phyloP scores from a whole-genome alignment of 2,888 invertebrate species.

The Lochmaea capreae region DNA sequence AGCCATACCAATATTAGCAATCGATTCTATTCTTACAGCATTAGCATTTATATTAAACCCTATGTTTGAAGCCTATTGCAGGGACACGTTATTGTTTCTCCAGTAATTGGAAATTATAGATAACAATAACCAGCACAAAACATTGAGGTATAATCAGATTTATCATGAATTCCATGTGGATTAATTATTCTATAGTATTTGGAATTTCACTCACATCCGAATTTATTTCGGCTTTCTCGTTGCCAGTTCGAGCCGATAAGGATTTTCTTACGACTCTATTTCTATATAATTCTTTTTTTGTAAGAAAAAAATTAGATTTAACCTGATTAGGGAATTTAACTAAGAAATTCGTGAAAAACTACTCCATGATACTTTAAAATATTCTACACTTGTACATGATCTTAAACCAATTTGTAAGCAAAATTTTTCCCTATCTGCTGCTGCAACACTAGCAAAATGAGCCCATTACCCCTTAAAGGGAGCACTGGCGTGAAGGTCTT shows the following conservation, averaged over 20 bases:
- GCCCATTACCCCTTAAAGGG: too few species aligned
- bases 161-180: conserved; percentile 31
- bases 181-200: conserved; percentile 36
- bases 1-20: conserved; percentile 30
- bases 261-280: neutral
- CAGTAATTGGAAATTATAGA: conserved; percentile 44
- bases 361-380: too few species aligned
- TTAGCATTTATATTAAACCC: conserved; percentile 41
- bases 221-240: neutral
- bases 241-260: neutral
- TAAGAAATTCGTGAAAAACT: too few species aligned
- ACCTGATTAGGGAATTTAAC: too few species aligned
- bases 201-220: conserved; percentile 23
- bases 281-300: neutral
- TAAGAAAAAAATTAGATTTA: too few species aligned
- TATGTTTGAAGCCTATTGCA: conserved; percentile 33
- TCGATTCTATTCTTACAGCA: conserved; percentile 41
- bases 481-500: too few species aligned
- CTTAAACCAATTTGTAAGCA: too few species aligned
- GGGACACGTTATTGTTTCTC: conserved; percentile 41
- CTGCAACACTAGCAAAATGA: too few species aligned
- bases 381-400: too few species aligned
- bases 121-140: conserved; percentile 43
- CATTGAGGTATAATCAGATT: conserved; percentile 40
- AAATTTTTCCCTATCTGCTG: too few species aligned